Evolutionary conservation across 2,888 invertebrate genomes (phyloP).

Genomic region (Drosophila paracracens): DNA sequence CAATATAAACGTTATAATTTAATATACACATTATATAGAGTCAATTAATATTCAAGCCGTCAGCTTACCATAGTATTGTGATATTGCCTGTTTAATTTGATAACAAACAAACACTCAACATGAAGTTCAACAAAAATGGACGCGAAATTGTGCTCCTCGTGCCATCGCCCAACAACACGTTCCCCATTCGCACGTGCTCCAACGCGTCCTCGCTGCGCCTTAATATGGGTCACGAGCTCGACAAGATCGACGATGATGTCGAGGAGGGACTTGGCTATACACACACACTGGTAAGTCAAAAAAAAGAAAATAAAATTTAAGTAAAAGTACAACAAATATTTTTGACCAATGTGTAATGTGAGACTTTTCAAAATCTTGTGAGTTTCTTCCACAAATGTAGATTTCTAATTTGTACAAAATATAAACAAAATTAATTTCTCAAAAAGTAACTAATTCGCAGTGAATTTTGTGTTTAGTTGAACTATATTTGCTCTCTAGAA

Average conservation of each 20-base stretch:
- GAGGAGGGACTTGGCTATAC: constrained; percentile 83
- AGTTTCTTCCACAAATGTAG: neutral
- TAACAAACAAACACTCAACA: constrained; percentile 35
- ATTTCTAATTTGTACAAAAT: neutral
- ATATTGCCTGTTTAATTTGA: constrained; percentile 29
- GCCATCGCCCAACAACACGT: constrained; percentile 62
- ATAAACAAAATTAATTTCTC: neutral
- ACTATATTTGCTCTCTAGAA: neutral
- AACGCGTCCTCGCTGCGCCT: constrained; percentile 68
- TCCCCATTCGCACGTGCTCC: constrained; percentile 73
- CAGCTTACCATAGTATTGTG: constrained; percentile 34
- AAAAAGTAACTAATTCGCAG: neutral
- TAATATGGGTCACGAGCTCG: constrained; percentile 58
- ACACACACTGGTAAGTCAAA: constrained; percentile 80
- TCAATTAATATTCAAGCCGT: constrained; percentile 49
- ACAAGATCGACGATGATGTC: constrained; percentile 55
- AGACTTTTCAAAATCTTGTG: neutral
- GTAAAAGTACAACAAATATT: neutral
- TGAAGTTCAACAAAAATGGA: constrained; percentile 63
- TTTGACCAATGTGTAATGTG: neutral
- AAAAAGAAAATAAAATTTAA: neutral
- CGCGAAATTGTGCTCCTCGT: constrained; percentile 76
- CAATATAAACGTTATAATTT: constrained; percentile 4
- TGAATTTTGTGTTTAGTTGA: neutral
- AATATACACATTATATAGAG: neutral